Percentiles rank a stretch among this genome's conserved stretches.
Conservation (phyloP, 1,140 invertebrate genomes). For the Diuraphis noxia region DNA sequence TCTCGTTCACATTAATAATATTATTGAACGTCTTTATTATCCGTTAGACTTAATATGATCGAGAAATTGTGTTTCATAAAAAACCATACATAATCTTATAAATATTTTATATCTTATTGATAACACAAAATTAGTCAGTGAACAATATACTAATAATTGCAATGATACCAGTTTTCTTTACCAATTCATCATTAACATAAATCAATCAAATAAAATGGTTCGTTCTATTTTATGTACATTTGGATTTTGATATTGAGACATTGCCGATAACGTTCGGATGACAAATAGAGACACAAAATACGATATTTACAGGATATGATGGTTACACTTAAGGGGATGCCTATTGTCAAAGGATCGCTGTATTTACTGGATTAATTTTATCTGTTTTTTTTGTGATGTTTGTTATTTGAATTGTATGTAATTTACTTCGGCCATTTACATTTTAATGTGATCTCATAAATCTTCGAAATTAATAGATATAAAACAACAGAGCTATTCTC, state of each 20-base stretch:
- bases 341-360: not conserved
- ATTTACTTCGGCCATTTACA: not conserved
- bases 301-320: not conserved
- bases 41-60: not conserved
- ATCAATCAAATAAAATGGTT: not conserved
- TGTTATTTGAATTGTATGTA: not conserved
- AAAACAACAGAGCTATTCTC: not conserved
- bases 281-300: not conserved
- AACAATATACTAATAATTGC: not conserved
- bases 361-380: not conserved
- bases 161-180: not conserved
- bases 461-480: not conserved
- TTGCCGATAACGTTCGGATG: not conserved
- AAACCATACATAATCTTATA: not conserved
- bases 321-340: not conserved
- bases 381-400: not conserved
- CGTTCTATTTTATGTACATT: slow-evolving; percentile 16
- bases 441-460: not conserved
- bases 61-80: not conserved
- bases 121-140: not conserved
- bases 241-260: not conserved
- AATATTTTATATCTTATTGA: not conserved
- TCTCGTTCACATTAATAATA: not conserved
- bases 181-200: not conserved
- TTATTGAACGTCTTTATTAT: not conserved